Percentiles rank a stretch among this genome's conserved stretches.
These are phyloP conservation scores for Tetragonula clypearis DNA, from an alignment of 1,140 invertebrate genomes.

Conservation along the genomic window DNA sequence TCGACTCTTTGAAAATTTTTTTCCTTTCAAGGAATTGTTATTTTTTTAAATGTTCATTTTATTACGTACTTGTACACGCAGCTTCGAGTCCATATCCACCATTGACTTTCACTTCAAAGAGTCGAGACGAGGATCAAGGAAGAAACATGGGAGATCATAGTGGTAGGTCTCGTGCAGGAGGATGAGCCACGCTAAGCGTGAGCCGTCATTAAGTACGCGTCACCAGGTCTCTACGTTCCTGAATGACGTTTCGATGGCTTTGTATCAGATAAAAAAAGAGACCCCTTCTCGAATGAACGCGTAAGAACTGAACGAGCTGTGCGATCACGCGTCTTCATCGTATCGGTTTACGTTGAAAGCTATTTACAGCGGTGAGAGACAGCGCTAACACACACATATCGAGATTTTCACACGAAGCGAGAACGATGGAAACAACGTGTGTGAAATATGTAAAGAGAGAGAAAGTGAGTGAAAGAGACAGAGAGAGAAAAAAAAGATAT, in stretches of 20 bases:
- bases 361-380: conserved; percentile 33
- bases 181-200: conserved; percentile 64
- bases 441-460: not conserved
- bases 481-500: not conserved
- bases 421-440: conserved; percentile 11
- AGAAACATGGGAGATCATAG: conserved; percentile 46
- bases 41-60: not conserved
- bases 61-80: not conserved
- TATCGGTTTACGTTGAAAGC: conserved; percentile 29
- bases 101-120: conserved; percentile 22
- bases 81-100: no score
- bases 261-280: conserved; percentile 12
- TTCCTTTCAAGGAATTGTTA: conserved; percentile 24
- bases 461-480: no score
- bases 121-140: conserved; percentile 24
- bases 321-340: conserved; percentile 4
- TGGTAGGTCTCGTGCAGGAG: conserved; percentile 72
- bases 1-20: conserved; percentile 43
- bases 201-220: conserved; percentile 59
- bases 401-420: conserved; percentile 4
- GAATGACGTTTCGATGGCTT: conserved; percentile 53
- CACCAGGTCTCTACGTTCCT: conserved; percentile 67
- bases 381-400: conserved; percentile 1
- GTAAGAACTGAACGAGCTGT: conserved; percentile 16
- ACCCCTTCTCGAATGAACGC: conserved; percentile 31